These are phyloP conservation scores for Diplodus sargus DNA, from an alignment of 2,797 vertebrate genomes.

Conservation along the genomic window DNA sequence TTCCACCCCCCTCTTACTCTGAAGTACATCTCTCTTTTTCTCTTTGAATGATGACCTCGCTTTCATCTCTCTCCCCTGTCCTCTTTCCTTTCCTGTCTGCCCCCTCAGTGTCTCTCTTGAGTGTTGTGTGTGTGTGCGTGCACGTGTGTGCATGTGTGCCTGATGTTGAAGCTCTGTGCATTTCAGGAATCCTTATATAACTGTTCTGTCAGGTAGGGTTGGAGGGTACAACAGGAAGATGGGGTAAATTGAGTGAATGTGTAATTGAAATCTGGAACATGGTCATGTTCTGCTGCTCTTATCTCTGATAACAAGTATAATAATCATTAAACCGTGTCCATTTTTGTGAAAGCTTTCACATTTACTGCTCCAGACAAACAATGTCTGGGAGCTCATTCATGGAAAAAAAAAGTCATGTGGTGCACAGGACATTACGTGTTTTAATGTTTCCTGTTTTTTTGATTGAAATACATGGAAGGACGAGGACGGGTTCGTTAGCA, in stretches of 20 bases:
- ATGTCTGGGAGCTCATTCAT: neutral
- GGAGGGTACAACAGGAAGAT: slow-evolving; percentile 3
- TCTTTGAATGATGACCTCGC: slow-evolving; percentile 58
- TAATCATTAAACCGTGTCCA: neutral
- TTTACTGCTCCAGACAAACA: neutral
- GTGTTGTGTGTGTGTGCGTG: slow-evolving; percentile 21
- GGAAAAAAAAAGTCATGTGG: neutral
- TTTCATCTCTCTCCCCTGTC: slow-evolving; percentile 53
- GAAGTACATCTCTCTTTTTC: slow-evolving; percentile 37
- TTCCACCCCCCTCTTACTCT: slow-evolving; percentile 15
- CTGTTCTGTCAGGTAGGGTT: slow-evolving; percentile 58
- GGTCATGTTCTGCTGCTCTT: neutral
- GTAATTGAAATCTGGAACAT: slow-evolving; percentile 7
- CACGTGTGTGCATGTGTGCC: neutral
- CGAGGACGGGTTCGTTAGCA: neutral
- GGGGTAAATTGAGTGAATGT: neutral
- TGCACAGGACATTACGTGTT: slow-evolving; percentile 2
- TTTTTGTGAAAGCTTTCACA: slow-evolving; percentile 7
- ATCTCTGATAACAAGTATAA: neutral
- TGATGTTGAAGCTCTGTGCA: slow-evolving; percentile 31
- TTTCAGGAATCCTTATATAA: slow-evolving; percentile 73
- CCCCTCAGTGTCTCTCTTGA: slow-evolving; percentile 28
- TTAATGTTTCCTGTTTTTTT: slow-evolving; percentile 15
- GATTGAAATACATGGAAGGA: slow-evolving; percentile 5
- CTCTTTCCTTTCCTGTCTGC: slow-evolving; percentile 50